Base-by-base conservation (phyloP, 2,797 vertebrate species). In the Bryconaethiops microstoma region DNA sequence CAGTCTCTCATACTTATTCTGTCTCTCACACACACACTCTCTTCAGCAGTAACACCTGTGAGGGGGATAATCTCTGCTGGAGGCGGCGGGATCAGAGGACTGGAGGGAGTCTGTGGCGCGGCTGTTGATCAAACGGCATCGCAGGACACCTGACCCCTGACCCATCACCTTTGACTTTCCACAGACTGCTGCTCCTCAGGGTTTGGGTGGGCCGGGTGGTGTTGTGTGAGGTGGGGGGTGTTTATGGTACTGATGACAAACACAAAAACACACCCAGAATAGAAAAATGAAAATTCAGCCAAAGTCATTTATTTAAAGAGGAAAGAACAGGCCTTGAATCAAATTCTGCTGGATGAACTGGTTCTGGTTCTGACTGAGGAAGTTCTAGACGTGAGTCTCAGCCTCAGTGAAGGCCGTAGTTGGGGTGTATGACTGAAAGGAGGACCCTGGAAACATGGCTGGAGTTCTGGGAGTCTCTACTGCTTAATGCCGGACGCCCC, bases 81-180 rank as follows among this genome's bases (percentile, higher is more conserved):
- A 83, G 78, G 50, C 76, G 40, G 50, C 65, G 17, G 77, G 57
- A 81, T 82, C 77, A 82, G 70, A 62, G 64, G 40, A 29, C 35
- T 67, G 42, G 63, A 62, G 45, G 35, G 57, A 63, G 52, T 79
- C 76, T 74, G 54, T 74, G 77, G 72, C 57, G 76, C n/a, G 50
- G 67, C 76, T 72, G 83, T 79, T 84, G 83, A 84, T 88, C 82
- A 88, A 78, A 82, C 35, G 55, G 13, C 19, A 64, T 83, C 73
- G 45, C 75, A 67, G 60, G 78, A 65, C 78, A 72, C 59, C 79
- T 79, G 68, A 85, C 75, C 79, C 42, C 55, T 73, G 40, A 57
- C 77, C 80, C 69, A 40, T 80, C 14, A 85, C 75, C 81, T 63
- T 39, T 76, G 48, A 77, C 74, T 74, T 59, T 25, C 69, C 19